phyloP scores from a whole-genome alignment of 2,888 invertebrate genomes.

The Busseola fusca region DNA sequence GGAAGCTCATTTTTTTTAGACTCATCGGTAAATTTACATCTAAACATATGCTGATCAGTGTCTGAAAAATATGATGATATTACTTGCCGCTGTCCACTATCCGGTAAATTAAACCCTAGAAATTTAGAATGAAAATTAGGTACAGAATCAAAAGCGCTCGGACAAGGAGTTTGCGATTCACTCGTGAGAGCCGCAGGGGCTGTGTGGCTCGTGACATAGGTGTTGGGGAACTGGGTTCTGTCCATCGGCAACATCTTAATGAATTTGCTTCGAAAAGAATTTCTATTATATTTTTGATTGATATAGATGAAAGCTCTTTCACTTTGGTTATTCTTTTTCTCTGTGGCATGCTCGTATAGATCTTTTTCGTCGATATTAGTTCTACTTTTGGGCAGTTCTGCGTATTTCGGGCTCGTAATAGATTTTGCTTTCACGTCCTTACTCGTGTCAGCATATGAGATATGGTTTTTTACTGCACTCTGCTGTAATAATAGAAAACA shows the following conservation, averaged over 20 bases:
- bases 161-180: background rate
- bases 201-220: background rate
- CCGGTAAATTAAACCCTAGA: background rate
- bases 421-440: background rate
- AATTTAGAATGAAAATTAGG: conserved; percentile 31
- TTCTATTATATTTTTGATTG: conserved; percentile 70
- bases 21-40: too few species aligned
- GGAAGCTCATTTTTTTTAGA: too few species aligned
- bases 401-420: background rate
- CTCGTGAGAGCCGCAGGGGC: background rate
- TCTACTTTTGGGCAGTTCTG: conserved; percentile 42
- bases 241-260: conserved; percentile 3
- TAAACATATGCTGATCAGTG: too few species aligned
- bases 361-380: conserved; percentile 64
- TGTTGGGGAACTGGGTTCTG: background rate
- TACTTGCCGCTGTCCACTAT: background rate
- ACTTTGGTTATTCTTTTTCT: conserved; percentile 70
- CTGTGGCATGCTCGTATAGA: conserved; percentile 67
- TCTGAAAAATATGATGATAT: too few species aligned
- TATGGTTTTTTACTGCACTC: background rate
- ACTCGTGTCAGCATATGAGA: background rate
- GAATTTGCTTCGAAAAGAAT: conserved; percentile 42
- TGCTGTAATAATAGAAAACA: conserved; percentile 16
- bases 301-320: conserved; percentile 79
- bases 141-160: conserved; percentile 5